phyloP scores from a whole-genome alignment of 2,113 vertebrate genomes.

The Prionailurus viverrinus region DNA sequence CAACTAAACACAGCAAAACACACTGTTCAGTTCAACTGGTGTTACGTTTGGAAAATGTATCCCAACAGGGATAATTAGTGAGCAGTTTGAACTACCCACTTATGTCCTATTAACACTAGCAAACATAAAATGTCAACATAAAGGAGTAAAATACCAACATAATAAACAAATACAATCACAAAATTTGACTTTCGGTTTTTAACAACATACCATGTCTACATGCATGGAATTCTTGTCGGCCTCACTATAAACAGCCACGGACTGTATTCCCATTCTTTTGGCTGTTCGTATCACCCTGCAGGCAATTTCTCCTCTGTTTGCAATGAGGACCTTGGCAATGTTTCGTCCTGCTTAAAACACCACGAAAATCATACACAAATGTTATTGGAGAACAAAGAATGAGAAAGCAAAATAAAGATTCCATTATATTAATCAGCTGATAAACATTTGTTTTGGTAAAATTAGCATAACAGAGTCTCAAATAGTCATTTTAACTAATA shows the following conservation, averaged over 20 bases:
- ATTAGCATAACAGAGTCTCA: neutral
- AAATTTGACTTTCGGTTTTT: neutral
- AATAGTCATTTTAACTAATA: conserved; percentile 23
- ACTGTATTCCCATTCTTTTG: conserved; percentile 96
- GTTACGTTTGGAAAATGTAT: neutral
- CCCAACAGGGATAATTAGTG: neutral
- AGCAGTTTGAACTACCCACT: neutral
- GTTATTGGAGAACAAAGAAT: conserved; percentile 29
- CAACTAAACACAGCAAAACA: neutral
- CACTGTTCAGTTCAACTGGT: neutral
- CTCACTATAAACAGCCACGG: conserved; percentile 98
- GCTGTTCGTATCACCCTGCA: conserved; percentile 98
- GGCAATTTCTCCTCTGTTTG: conserved; percentile 98
- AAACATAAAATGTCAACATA: neutral
- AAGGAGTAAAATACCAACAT: conserved; percentile 10
- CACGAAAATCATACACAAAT: conserved; percentile 60
- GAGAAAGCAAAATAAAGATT: neutral
- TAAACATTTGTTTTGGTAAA: conserved; percentile 6
- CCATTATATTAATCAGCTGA: neutral
- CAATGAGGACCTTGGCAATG: conserved; percentile 96
- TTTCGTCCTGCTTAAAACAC: conserved; percentile 86
- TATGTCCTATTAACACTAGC: neutral
- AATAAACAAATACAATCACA: neutral
- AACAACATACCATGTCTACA: conserved; percentile 93
- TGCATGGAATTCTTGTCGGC: conserved; percentile 96